Percentiles rank a stretch among this genome's conserved stretches.
Evolutionary conservation across 1,140 invertebrate species (phyloP).

Genomic region (Drosophila santomea): DNA sequence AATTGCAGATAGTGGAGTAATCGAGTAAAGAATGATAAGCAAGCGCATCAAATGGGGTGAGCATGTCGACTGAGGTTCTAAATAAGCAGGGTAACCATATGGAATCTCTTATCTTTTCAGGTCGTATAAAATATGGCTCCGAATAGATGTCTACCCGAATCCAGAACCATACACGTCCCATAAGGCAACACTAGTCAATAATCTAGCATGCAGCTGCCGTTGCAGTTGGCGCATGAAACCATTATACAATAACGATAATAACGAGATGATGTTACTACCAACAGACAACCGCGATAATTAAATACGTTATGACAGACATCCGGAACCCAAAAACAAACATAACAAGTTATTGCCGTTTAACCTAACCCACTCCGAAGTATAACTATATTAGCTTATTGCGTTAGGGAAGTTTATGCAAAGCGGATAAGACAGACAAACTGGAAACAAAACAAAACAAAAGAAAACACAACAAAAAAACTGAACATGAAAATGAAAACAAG

Average conservation of each 20-base stretch:
- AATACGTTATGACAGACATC: conserved; percentile 46
- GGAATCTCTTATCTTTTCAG: conserved; percentile 17
- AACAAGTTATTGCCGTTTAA: conserved; percentile 55
- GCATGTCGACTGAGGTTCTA: neutral
- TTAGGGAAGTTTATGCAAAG: neutral
- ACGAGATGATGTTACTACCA: conserved; percentile 32
- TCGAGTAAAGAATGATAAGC: neutral
- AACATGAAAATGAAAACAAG: conserved; percentile 42
- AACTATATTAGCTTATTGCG: conserved; percentile 36
- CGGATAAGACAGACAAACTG: conserved; percentile 6
- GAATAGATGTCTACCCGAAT: conserved; percentile 26
- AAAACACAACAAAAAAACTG: neutral
- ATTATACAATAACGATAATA: conserved; percentile 40
- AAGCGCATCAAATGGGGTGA: conserved; percentile 8
- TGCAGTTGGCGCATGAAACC: conserved; percentile 53
- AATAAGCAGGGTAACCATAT: neutral
- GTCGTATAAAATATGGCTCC: conserved; percentile 64
- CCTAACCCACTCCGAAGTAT: conserved; percentile 26
- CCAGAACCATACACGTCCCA: conserved; percentile 70
- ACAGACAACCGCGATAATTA: conserved; percentile 48
- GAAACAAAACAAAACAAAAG: no score
- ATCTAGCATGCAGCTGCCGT: conserved; percentile 74
- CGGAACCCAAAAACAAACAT: conserved; percentile 14
- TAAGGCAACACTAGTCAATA: conserved; percentile 83
- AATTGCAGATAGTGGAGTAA: conserved; percentile 83